Conservation (phyloP, 2,888 invertebrate genomes). For the Netelia fuscicornis region DNA sequence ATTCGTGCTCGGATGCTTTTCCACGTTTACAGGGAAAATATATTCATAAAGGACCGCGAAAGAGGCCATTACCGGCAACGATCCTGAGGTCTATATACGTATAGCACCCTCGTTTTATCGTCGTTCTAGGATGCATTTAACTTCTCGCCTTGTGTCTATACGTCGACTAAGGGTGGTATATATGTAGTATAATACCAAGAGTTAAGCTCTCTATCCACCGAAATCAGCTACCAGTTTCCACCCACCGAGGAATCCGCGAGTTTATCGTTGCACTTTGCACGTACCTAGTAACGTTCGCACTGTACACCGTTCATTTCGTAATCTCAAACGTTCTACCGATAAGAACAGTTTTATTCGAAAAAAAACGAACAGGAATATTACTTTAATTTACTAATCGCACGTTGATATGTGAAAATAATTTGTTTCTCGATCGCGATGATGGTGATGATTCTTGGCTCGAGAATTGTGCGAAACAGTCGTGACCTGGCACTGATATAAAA, state of each 20-base stretch:
- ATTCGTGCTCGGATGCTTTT: slow-evolving; percentile 21
- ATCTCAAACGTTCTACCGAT: background rate
- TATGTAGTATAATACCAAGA: slow-evolving; percentile 1
- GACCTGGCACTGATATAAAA: background rate
- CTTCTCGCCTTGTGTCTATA: slow-evolving; percentile 16
- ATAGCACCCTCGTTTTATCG: slow-evolving; percentile 44
- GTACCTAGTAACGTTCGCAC: background rate
- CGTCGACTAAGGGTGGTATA: background rate
- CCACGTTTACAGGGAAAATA: slow-evolving; percentile 35
- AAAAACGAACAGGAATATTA: background rate
- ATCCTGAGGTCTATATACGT: slow-evolving; percentile 30
- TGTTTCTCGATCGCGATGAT: background rate
- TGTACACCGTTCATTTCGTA: background rate
- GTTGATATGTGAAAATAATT: background rate
- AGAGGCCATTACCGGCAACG: slow-evolving; percentile 52
- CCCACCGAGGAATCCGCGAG: background rate
- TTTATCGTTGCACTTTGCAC: background rate
- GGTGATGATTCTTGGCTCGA: background rate
- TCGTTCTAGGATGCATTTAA: slow-evolving; percentile 48
- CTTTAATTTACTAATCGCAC: background rate
- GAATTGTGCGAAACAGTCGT: background rate
- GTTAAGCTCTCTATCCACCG: background rate
- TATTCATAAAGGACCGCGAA: slow-evolving; percentile 54
- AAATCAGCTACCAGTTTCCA: background rate
- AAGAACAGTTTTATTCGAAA: background rate